phyloP scores from a whole-genome alignment of 2,888 invertebrate genomes.

The Xestia ashworthii region DNA sequence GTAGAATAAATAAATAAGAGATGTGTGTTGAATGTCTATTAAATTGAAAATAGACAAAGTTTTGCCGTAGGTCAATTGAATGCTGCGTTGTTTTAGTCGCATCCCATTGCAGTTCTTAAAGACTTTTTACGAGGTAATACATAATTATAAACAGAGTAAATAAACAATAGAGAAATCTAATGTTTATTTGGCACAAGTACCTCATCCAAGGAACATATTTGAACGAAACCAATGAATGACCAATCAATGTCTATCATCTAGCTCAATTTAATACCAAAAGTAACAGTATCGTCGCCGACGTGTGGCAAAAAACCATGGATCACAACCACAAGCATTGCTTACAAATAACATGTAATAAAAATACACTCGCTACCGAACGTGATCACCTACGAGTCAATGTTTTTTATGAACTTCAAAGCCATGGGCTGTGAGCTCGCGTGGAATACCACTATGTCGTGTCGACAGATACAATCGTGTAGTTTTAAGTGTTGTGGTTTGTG shows the following conservation, averaged over 20 bases:
- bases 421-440: neutral
- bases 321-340: neutral
- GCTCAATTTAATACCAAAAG: neutral
- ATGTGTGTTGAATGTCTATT: neutral
- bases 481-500: too few species aligned
- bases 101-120: neutral
- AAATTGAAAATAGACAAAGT: neutral
- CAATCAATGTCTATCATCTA: neutral
- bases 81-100: neutral
- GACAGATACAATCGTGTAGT: too few species aligned
- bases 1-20: neutral
- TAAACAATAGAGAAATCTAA: neutral
- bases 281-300: too few species aligned
- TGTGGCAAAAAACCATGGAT: neutral
- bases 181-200: neutral
- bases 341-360: neutral
- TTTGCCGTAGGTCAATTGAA: neutral
- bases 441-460: neutral
- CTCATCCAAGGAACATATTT: neutral
- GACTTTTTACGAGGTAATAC: neutral
- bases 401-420: neutral
- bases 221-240: neutral
- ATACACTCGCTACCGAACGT: slow-evolving; percentile 1
- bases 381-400: neutral
- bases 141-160: neutral